Evolutionary conservation across 2,797 vertebrate species (phyloP).

Genomic region (Geotrypetes seraphini): DNA sequence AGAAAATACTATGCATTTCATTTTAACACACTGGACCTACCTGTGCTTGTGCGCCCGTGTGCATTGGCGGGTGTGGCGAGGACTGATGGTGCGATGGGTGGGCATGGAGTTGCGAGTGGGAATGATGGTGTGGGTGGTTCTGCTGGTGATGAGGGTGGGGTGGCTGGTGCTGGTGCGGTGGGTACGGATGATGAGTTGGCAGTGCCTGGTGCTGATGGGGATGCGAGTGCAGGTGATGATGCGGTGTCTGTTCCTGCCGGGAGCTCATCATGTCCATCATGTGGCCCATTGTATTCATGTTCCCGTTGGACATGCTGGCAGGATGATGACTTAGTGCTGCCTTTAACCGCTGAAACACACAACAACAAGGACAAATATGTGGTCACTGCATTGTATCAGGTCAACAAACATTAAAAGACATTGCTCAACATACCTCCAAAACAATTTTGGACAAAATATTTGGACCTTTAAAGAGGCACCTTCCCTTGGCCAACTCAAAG

Average conservation of each 20-base stretch:
- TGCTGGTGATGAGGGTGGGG: too few species aligned
- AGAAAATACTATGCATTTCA: too few species aligned
- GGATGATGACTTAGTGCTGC: constrained; percentile 91
- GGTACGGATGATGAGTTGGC: constrained; percentile 82
- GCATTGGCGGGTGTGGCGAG: constrained; percentile 84
- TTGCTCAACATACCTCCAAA: too few species aligned
- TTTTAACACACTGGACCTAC: too few species aligned
- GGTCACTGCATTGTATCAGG: too few species aligned
- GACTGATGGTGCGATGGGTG: constrained; percentile 82
- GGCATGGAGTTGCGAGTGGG: constrained; percentile 80
- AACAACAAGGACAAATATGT: too few species aligned
- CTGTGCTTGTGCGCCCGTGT: constrained; percentile 85
- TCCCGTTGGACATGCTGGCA: constrained; percentile 85
- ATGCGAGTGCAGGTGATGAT: constrained; percentile 85
- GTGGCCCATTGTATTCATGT: constrained; percentile 97
- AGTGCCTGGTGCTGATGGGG: constrained; percentile 82
- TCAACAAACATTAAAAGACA: too few species aligned
- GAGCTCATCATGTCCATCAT: constrained; percentile 99
- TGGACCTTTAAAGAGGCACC: too few species aligned
- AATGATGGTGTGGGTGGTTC: constrained; percentile 71
- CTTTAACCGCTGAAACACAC: constrained; percentile 84
- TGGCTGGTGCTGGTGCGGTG: constrained; percentile 80
- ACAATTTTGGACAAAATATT: too few species aligned
- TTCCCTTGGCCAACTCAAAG: too few species aligned
- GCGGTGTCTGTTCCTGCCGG: constrained; percentile 77